Conservation (phyloP, 2,888 invertebrate genomes). For the Caenorhabditis sulstoni region DNA sequence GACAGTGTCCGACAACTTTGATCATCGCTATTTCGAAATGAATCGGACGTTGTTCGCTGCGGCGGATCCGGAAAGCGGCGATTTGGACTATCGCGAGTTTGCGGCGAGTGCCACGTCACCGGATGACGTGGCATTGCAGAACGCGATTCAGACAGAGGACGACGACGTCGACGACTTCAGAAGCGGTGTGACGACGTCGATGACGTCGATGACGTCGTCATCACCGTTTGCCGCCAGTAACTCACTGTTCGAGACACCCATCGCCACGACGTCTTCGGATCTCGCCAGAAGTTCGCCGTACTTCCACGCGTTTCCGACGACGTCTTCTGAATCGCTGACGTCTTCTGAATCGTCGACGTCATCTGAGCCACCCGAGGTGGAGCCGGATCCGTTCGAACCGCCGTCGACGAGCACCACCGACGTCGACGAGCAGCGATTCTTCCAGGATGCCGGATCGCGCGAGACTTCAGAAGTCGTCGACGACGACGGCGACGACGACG, state of each 20-base stretch:
- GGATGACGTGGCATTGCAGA: constrained; percentile 50
- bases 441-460: constrained; percentile 15
- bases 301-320: not conserved
- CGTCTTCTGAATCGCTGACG: not conserved
- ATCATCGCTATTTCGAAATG: constrained; percentile 28
- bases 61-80: constrained; percentile 28
- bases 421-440: constrained; percentile 29
- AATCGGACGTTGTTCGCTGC: constrained; percentile 34
- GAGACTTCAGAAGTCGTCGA: constrained; percentile 21
- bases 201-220: not conserved
- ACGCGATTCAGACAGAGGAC: constrained; percentile 21
- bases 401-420: not conserved
- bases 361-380: not conserved
- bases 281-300: constrained; percentile 2
- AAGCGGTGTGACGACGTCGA: no score
- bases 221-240: constrained; percentile 35
- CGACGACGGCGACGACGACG: constrained; percentile 23
- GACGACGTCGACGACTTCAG: no score
- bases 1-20: constrained; percentile 46
- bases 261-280: not conserved
- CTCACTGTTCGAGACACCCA: constrained; percentile 42
- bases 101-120: constrained; percentile 7
- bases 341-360: not conserved
- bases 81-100: constrained; percentile 34
- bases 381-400: not conserved